Evolutionary conservation across 1,140 invertebrate species (phyloP).

Genomic region (Himalopsyche phryganea): DNA sequence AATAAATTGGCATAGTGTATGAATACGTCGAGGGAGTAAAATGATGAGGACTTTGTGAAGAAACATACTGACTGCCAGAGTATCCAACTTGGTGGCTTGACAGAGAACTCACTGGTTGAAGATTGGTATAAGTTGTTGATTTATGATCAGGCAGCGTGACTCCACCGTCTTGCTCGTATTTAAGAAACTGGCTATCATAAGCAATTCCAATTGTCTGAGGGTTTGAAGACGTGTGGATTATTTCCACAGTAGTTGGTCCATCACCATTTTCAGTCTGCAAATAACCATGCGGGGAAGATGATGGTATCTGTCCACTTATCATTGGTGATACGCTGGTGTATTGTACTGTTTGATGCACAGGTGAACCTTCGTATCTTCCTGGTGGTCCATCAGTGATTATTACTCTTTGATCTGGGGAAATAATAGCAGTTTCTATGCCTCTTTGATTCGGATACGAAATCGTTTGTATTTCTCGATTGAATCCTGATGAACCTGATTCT

Average conservation of each 20-base stretch:
- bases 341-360: conserved; percentile 24
- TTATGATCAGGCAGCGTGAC: conserved; percentile 37
- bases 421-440: conserved; percentile 12
- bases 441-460: conserved; percentile 27
- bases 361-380: conserved; percentile 35
- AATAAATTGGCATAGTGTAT: conserved; percentile 42
- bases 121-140: conserved; percentile 45
- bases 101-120: conserved; percentile 47
- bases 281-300: conserved; percentile 39
- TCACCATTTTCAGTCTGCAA: conserved; percentile 38
- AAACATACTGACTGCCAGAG: conserved; percentile 39
- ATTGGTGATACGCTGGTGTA: conserved; percentile 28
- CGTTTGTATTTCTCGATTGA: conserved; percentile 29
- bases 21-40: not conserved
- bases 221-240: conserved; percentile 44
- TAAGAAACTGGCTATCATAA: conserved; percentile 42
- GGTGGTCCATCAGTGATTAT: conserved; percentile 36
- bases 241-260: conserved; percentile 42
- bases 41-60: conserved; percentile 32
- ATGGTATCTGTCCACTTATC: conserved; percentile 32
- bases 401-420: conserved; percentile 22
- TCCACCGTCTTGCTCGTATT: conserved; percentile 47
- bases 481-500: conserved; percentile 14
- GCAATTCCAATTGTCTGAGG: conserved; percentile 47
- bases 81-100: conserved; percentile 34